Evolutionary conservation across 2,888 invertebrate species (phyloP), one percentile per base, ranked within the genome.

Genomic region (Zygaena filipendulae): DNA sequence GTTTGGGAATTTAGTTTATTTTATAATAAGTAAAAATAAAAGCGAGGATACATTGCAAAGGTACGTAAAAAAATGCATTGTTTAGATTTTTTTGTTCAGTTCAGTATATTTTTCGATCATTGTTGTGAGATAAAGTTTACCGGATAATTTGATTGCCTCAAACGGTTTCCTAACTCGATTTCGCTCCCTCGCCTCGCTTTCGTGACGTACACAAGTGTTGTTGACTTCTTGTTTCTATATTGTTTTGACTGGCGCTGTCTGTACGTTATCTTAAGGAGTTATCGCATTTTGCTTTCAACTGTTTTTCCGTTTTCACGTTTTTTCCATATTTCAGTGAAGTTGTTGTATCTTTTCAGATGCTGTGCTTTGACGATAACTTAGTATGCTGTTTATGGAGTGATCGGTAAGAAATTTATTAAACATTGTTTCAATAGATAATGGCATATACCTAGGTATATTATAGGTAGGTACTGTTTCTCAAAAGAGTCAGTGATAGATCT

Each of bases 221-320:
- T 66, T 63, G 63, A 68, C 59, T 69, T 67, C 64, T 70, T 70
- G 60, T 71, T 64, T 66, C 56, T 54, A 59, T 63, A 63, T 59
- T 64, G 59, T 62, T 69, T 61, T 59, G 58, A 53, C 51, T 56
- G 52, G 46, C n/a, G n/a, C n/a, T n/a, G n/a, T n/a, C n/a, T n/a
- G n/a, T n/a, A n/a, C n/a, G n/a, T n/a, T n/a, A n/a, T n/a, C n/a
- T n/a, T n/a, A n/a, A n/a, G n/a, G n/a, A n/a, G n/a, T n/a, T n/a
- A n/a, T n/a, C n/a, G n/a, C n/a, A n/a, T n/a, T n/a, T n/a, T n/a
- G n/a, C n/a, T n/a, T n/a, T n/a, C n/a, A n/a, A n/a, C n/a, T n/a
- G n/a, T n/a, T n/a, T n/a, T n/a, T n/a, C n/a, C n/a, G n/a, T n/a
- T n/a, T n/a, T n/a, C n/a, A n/a, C n/a, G n/a, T n/a, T n/a, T n/a